Base-by-base conservation (phyloP, 2,888 invertebrate genomes). In the Hydrotaea cyrtoneurina region DNA sequence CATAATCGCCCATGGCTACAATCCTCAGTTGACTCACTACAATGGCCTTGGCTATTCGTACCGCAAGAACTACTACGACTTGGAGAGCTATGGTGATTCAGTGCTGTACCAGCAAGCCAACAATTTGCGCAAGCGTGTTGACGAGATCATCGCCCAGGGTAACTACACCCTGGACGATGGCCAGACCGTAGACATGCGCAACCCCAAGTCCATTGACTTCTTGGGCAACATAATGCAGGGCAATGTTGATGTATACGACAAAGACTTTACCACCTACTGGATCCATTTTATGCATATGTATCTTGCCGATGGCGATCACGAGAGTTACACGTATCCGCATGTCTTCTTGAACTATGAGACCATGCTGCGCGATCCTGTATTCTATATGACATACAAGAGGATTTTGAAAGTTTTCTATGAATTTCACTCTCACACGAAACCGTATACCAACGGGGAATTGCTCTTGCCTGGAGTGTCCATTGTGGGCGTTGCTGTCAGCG, bases 321-420 rank as follows among this genome's bases (percentile, higher is more conserved):
- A 95, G 90, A 7, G 93, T 92, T 95, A 86, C 95, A 96, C 89
- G 94, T 75, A 94, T 95, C 87, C 96, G 43, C 94, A 95, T n/a
- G 94, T 92, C 13, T 90, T 96, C 83, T 95, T 95, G 89, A 94
- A 95, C 86, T 94, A 93, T 87, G 93, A 94, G 88, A 95, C 95
- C 7, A 94, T 94, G 86, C 92, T 95, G 80, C 94, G 95, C 86
- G 96, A 96, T 89, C 96, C 96, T 23, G 93, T 95, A 62, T 96
- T 95, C 94, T 96, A 95, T 91, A 94, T 94, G 86, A 92, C 96
- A 82, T 95, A 95, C 90, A 94, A 95, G 91, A 94, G 94, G 81
- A 93, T 95, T 84, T 89, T 94, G 66, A 91, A 93, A 81, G 93
- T 93, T 64, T 93, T 94, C 89, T 91, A 93, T 86, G 93, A 94